Conservation (phyloP, 2,797 vertebrate genomes). For the Helarctos malayanus region DNA sequence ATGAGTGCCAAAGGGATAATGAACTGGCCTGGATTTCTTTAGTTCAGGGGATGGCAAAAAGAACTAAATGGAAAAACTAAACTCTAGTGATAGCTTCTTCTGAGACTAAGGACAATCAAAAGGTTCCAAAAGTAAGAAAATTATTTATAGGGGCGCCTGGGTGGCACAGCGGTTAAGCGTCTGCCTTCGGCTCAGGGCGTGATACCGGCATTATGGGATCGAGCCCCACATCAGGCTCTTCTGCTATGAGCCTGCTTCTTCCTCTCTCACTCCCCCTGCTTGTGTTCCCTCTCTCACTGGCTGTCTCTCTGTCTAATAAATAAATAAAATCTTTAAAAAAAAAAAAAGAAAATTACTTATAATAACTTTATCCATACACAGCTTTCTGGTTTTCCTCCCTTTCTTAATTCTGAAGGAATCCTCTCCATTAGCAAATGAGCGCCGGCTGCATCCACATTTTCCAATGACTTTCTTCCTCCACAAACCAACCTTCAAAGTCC, state of each 20-base stretch:
- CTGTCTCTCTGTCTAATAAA: too few species aligned
- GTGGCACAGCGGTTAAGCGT: too few species aligned
- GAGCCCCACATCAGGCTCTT: too few species aligned
- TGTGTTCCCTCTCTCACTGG: too few species aligned
- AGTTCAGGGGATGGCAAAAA: slow-evolving; percentile 51
- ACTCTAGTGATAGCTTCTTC: slow-evolving; percentile 52
- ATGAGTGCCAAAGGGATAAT: slow-evolving; percentile 48
- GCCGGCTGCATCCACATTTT: slow-evolving; percentile 46
- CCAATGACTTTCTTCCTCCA: slow-evolving; percentile 41
- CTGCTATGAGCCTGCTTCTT: too few species aligned
- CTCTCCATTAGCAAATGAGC: slow-evolving; percentile 22
- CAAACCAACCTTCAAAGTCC: slow-evolving; percentile 22
- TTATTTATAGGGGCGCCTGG: background rate
- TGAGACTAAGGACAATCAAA: slow-evolving; percentile 60
- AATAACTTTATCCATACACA: slow-evolving; percentile 56
- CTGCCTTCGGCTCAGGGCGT: too few species aligned
- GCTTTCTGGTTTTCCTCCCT: background rate
- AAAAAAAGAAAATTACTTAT: slow-evolving; percentile 59
- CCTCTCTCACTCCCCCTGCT: too few species aligned
- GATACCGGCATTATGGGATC: too few species aligned
- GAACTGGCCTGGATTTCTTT: slow-evolving; percentile 51
- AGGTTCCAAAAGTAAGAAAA: slow-evolving; percentile 66
- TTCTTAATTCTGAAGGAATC: slow-evolving; percentile 37
- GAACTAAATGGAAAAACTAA: slow-evolving; percentile 74
- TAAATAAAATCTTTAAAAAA: too few species aligned